Percentiles rank a stretch among this genome's conserved stretches.
These are phyloP conservation scores for Lagopus leucura DNA, from an alignment of 2,113 vertebrate genomes.

Conservation along the genomic window DNA sequence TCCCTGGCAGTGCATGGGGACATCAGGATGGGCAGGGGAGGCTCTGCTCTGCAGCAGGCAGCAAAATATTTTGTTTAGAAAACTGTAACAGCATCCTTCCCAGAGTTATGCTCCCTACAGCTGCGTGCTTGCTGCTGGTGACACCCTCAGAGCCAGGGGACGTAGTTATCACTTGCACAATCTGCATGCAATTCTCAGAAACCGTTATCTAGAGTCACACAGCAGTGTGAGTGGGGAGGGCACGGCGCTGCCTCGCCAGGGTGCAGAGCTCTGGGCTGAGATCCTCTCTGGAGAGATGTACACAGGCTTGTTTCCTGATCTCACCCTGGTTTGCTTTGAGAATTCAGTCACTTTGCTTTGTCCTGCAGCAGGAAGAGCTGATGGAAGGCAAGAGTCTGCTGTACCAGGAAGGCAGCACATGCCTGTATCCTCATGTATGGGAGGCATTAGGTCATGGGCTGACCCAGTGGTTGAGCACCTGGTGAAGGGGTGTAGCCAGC, in stretches of 20 bases:
- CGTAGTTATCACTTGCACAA: background rate
- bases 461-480: no score
- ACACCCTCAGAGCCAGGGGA: background rate
- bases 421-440: no score
- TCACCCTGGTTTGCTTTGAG: background rate
- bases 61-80: background rate
- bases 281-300: background rate
- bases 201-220: background rate
- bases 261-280: background rate
- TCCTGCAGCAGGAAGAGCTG: background rate
- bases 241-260: background rate
- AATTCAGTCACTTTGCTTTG: background rate
- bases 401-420: no score
- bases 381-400: no score
- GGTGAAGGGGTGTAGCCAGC: no score
- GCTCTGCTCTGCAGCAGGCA: background rate
- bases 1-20: background rate
- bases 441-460: no score
- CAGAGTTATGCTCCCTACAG: background rate
- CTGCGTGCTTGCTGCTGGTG: background rate
- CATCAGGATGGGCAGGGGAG: background rate
- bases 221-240: background rate
- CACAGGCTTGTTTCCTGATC: background rate
- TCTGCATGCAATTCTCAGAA: background rate
- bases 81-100: background rate